Base-by-base conservation (phyloP, 2,113 vertebrate genomes). In the Rhinolophus ferrumequinum region DNA sequence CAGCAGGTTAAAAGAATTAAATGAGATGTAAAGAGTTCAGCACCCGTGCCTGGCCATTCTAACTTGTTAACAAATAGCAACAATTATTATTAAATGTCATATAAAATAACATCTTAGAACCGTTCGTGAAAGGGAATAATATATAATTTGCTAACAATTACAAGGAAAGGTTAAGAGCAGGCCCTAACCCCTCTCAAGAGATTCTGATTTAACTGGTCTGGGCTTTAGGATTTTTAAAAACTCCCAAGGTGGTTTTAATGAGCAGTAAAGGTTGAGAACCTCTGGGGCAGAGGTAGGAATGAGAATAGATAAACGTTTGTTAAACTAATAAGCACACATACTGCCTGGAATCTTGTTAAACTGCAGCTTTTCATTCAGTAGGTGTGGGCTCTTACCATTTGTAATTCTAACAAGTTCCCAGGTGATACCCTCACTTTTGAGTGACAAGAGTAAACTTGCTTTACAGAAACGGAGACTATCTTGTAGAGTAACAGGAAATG, bases 31-130 rank as follows among this genome's bases (percentile, higher is more conserved):
- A 72, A 91, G 41, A 67, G 14, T 58, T 84, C 70, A 81, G 22
- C 38, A 96, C 16, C 16, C 79, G 44, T 67, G 18, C 11, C n/a
- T 58, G 24, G 10, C 4, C 41, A 90, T 1, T 60, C 22, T 54
- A 84, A 96, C 76, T 87, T 58, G 21, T 86, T 79, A 79, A n/a
- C 26, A 84, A 88, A 76, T 7, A 87, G 35, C 44, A 94, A 22
- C 1, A 56, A 69, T 67, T 56, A 41, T 73, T 89, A 90, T 56
- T 75, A 90, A 90, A 64, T 67, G 13, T 33, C 52, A 70, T 19
- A 75, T 73, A 19, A 93, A 76, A 80, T 70, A 90, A 87, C 33
- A 83, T 41, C 76, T 56, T 28, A 87, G 18, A 79, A 3, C 6
- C 93, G 35, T 95, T 84, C 28, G 67, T 82, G 22, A 64, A 90